Conservation (phyloP, 1,140 invertebrate genomes). For the Diorhabda sublineata region DNA sequence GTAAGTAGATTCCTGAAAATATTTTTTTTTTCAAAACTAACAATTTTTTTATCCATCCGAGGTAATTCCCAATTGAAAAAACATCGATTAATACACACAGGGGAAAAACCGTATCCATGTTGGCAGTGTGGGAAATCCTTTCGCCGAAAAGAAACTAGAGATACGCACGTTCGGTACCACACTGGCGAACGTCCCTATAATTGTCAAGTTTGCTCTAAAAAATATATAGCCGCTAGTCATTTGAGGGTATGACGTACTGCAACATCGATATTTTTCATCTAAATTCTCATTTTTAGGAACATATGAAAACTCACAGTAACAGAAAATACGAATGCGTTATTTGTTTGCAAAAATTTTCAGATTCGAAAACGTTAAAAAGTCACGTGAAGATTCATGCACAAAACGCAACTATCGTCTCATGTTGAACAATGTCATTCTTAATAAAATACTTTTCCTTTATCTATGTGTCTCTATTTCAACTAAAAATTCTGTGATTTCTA, state of each 20-base stretch:
- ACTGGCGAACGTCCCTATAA: conserved; percentile 63
- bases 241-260: conserved; percentile 32
- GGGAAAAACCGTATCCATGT: conserved; percentile 44
- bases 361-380: conserved; percentile 53
- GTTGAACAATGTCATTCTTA: conserved; percentile 22
- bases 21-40: conserved; percentile 2
- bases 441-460: background rate
- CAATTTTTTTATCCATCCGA: conserved; percentile 20
- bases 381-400: conserved; percentile 52
- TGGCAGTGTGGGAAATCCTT: conserved; percentile 44
- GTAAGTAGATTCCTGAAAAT: conserved; percentile 28
- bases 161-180: conserved; percentile 63
- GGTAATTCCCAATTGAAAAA: conserved; percentile 42
- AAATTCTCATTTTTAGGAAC: conserved; percentile 57
- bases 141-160: conserved; percentile 45
- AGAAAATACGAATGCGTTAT: conserved; percentile 51
- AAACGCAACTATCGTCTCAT: conserved; percentile 17
- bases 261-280: conserved; percentile 31
- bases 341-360: conserved; percentile 52
- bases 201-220: conserved; percentile 56
- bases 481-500: no score
- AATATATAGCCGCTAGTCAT: conserved; percentile 42
- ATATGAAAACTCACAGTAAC: conserved; percentile 56
- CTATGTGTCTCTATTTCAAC: no score
- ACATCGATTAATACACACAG: conserved; percentile 40